These are phyloP conservation scores for Dufourea novaeangliae DNA, from an alignment of 1,140 invertebrate species.

Conservation along the genomic window DNA sequence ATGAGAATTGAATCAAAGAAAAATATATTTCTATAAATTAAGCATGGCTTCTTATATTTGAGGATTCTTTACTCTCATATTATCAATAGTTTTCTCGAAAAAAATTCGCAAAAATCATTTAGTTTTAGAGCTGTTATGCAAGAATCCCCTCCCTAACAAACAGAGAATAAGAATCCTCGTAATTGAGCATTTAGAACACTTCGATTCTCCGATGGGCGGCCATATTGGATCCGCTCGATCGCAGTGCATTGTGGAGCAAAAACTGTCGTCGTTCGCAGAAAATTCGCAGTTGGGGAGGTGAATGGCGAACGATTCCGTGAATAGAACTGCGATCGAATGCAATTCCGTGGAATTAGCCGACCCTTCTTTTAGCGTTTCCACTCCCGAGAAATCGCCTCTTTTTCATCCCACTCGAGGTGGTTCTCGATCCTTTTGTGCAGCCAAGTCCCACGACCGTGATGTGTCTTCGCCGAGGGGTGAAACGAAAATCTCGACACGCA, in stretches of 20 bases:
- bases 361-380: background rate
- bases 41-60: no score
- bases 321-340: background rate
- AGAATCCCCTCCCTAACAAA: no score
- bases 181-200: background rate
- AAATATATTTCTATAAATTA: no score
- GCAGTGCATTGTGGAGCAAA: background rate
- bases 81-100: no score
- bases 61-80: no score
- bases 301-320: background rate
- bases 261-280: background rate
- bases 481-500: constrained; percentile 59
- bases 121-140: no score
- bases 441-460: no score
- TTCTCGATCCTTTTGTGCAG: background rate
- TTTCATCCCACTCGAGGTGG: background rate
- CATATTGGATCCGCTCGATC: background rate
- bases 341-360: background rate
- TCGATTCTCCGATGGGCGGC: background rate
- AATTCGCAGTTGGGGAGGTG: background rate
- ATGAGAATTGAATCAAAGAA: no score
- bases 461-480: constrained; percentile 31
- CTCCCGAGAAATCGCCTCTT: background rate
- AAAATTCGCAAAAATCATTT: no score
- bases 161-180: no score